phyloP scores from a whole-genome alignment of 2,113 vertebrate genomes.

The Saguinus midas region DNA sequence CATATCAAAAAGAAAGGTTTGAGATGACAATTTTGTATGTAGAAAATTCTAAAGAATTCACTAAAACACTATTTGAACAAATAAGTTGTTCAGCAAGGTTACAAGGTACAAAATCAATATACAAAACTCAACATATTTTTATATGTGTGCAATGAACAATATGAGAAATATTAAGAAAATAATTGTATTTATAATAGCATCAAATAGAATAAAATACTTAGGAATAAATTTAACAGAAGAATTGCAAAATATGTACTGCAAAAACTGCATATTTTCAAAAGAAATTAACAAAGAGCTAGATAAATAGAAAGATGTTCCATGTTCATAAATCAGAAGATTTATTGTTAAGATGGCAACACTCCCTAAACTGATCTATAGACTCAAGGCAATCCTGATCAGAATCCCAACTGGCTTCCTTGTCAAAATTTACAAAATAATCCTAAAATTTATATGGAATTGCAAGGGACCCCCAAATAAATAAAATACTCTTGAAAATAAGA shows the following conservation, averaged over 20 bases:
- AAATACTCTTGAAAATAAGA: constrained; percentile 22
- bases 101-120: not conserved
- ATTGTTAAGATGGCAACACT: not conserved
- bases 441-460: not conserved
- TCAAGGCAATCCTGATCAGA: not conserved
- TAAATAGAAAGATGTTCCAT: not conserved
- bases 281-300: not conserved
- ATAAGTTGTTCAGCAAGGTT: not conserved
- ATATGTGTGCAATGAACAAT: not conserved
- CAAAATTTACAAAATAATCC: not conserved
- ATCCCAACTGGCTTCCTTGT: not conserved
- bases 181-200: not conserved
- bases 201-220: not conserved
- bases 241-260: not conserved
- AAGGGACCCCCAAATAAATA: not conserved
- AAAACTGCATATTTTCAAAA: not conserved
- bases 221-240: not conserved
- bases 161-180: constrained; percentile 8
- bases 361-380: not conserved
- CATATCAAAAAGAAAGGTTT: not conserved
- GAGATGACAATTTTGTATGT: not conserved
- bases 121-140: not conserved
- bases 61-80: not conserved
- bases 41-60: not conserved
- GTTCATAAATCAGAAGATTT: not conserved